Percentiles rank a stretch among this genome's conserved stretches.
phyloP scores from a whole-genome alignment of 2,797 vertebrate species.

The Cuniculus paca region DNA sequence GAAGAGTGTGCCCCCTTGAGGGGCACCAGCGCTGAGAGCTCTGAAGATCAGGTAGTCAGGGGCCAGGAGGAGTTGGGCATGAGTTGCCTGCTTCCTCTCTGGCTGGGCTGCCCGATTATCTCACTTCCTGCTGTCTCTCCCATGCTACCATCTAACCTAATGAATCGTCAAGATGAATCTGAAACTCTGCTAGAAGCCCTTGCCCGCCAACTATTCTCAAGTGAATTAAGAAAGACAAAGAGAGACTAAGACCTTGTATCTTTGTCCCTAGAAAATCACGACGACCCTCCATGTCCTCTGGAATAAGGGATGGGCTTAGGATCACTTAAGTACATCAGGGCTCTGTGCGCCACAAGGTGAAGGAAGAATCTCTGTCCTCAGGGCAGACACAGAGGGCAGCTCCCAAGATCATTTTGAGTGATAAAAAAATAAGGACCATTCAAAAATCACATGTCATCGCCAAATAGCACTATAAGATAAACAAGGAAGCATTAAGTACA shows the following conservation, averaged over 20 bases:
- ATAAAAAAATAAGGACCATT: background rate
- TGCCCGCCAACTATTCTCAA: background rate
- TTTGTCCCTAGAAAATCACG: background rate
- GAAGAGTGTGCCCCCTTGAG: background rate
- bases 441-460: background rate
- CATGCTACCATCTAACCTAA: background rate
- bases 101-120: background rate
- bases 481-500: background rate
- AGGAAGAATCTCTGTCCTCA: background rate
- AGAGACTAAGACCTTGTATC: background rate
- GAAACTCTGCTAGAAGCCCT: background rate
- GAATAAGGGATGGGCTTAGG: background rate
- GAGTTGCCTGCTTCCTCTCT: background rate
- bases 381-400: background rate
- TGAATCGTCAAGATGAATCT: background rate
- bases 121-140: background rate
- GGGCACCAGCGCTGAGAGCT: background rate
- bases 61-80: background rate
- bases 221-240: background rate
- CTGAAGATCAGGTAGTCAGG: background rate
- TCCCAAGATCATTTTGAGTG: background rate
- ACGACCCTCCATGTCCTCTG: background rate
- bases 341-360: background rate
- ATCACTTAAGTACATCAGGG: too few species aligned
- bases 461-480: background rate